Evolutionary conservation across 2,888 invertebrate species (phyloP).

Genomic region (Leptinotarsa tumamoca): DNA sequence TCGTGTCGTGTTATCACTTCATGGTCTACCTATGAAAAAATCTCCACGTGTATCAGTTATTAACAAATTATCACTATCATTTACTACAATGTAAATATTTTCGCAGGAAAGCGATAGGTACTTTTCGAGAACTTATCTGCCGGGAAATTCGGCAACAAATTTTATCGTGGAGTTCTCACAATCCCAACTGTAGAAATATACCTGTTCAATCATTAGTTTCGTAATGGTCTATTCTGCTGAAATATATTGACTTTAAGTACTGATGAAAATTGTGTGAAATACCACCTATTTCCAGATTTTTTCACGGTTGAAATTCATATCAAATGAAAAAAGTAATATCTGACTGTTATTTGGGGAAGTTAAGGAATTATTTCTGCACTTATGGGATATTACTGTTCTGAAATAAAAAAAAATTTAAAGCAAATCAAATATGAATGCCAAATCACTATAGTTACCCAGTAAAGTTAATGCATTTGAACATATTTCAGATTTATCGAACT

Average conservation of each 20-base stretch:
- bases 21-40: background rate
- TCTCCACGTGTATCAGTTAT: constrained; percentile 12
- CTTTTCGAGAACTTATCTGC: constrained; percentile 1
- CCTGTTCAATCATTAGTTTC: background rate
- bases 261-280: background rate
- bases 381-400: too few relatives aligned
- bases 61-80: background rate
- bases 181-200: background rate
- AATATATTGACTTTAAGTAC: background rate
- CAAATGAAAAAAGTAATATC: too few relatives aligned
- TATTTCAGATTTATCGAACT: too few relatives aligned
- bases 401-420: too few relatives aligned
- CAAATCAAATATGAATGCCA: too few relatives aligned
- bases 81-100: constrained; percentile 17
- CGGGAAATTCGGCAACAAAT: background rate
- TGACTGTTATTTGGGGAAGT: too few relatives aligned
- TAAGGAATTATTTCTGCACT: too few relatives aligned
- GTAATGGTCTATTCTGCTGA: too few relatives aligned
- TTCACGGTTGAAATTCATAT: too few relatives aligned
- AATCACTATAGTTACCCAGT: too few relatives aligned
- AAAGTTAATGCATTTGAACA: too few relatives aligned
- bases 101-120: background rate
- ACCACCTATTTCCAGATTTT: too few relatives aligned
- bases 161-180: constrained; percentile 9
- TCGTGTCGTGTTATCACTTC: background rate